phyloP scores from a whole-genome alignment of 1,140 invertebrate genomes.

The Caligus rogercresseyi region DNA sequence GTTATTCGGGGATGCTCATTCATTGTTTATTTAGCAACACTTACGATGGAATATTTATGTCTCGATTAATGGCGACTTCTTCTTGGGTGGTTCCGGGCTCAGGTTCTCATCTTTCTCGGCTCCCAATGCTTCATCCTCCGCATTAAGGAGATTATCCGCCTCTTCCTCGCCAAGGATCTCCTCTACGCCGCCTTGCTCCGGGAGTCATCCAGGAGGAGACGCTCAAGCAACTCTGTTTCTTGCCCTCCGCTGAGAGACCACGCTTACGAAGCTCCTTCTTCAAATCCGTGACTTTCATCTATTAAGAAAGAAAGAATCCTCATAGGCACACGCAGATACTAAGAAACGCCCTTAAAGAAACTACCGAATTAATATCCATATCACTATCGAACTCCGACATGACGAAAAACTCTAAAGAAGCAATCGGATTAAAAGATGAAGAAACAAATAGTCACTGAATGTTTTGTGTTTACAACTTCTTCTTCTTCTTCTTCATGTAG shows the following conservation, averaged over 20 bases:
- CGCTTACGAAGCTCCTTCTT: slow-evolving; percentile 6
- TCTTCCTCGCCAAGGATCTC: not conserved
- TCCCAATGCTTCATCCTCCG: not conserved
- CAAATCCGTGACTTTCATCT: slow-evolving; percentile 19
- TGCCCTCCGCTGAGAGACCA: slow-evolving; percentile 3
- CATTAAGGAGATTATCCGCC: not conserved
- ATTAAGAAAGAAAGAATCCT: not conserved
- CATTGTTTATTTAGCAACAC: not conserved
- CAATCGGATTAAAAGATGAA: too few species aligned
- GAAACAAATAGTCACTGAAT: too few species aligned
- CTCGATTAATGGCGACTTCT: slow-evolving; percentile 14
- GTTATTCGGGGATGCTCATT: not conserved
- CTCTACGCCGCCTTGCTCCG: not conserved
- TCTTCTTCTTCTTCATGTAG: too few species aligned
- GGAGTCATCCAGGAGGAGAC: slow-evolving; percentile 8
- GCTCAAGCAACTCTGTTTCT: slow-evolving; percentile 17
- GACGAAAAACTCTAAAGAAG: too few species aligned
- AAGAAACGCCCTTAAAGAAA: not conserved
- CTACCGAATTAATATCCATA: not conserved
- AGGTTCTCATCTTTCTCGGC: not conserved
- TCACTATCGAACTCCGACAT: not conserved
- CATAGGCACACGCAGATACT: too few species aligned
- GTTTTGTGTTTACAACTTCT: too few species aligned
- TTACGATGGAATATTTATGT: not conserved
- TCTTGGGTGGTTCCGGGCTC: not conserved